phyloP scores from a whole-genome alignment of 1,140 invertebrate genomes.

The Tetramorium parvispinum region DNA sequence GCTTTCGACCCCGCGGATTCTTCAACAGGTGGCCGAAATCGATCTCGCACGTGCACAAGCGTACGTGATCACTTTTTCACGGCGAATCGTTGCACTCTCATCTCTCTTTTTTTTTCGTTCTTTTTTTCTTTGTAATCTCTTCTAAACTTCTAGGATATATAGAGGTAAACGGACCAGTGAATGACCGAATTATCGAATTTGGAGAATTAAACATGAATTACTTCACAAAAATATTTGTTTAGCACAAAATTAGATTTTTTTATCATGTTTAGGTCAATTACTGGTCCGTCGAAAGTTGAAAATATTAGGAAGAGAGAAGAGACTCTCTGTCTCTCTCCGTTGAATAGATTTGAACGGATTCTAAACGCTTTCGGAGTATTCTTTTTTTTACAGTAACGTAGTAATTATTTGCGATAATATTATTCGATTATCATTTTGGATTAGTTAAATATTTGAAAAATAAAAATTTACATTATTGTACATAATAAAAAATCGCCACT shows the following conservation, averaged over 20 bases:
- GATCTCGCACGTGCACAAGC: slow-evolving; percentile 11
- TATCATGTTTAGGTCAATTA: no score
- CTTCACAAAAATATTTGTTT: no score
- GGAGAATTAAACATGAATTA: no score
- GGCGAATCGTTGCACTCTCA: neutral
- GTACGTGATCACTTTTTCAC: slow-evolving; percentile 29
- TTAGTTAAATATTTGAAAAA: neutral
- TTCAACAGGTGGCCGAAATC: slow-evolving; percentile 76
- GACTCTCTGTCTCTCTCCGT: neutral
- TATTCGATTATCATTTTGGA: neutral
- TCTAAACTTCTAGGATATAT: neutral
- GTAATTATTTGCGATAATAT: neutral
- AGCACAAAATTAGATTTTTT: no score
- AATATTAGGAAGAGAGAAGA: neutral
- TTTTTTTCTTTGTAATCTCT: neutral
- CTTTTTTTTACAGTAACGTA: neutral
- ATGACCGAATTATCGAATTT: no score
- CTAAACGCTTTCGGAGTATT: neutral
- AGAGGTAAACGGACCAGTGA: no score
- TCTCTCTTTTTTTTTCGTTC: neutral
- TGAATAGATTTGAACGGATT: neutral
- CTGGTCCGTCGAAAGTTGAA: neutral
- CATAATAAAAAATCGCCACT: neutral
- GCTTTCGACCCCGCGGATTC: neutral
- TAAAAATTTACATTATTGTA: neutral